Evolutionary conservation across 2,113 vertebrate genomes (phyloP).

Genomic region (Gymnorhina tibicen): DNA sequence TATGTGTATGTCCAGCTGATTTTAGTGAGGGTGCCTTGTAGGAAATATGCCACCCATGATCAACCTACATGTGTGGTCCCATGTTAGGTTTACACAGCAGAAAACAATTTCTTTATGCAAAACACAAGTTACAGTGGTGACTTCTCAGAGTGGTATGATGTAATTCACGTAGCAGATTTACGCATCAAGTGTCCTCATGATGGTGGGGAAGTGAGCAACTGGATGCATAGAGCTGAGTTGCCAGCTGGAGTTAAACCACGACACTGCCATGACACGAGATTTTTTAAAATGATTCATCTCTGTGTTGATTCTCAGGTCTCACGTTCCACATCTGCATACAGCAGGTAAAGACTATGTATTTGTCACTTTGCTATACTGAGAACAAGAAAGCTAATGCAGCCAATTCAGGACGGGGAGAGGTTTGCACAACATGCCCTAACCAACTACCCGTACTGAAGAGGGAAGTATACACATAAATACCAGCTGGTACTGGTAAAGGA

Average conservation of each 20-base stretch:
- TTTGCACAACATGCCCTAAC: conserved; percentile 7
- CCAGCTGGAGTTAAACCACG: not conserved
- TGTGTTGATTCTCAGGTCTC: not conserved
- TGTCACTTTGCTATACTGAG: not conserved
- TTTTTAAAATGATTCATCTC: not conserved
- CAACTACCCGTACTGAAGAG: not conserved
- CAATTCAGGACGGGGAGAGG: conserved; percentile 10
- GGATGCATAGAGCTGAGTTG: not conserved
- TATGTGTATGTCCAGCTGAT: not conserved
- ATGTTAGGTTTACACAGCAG: not conserved
- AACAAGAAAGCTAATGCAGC: conserved; percentile 3
- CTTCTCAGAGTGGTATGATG: not conserved
- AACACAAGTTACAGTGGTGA: not conserved
- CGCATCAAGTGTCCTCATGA: not conserved
- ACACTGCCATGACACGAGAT: not conserved
- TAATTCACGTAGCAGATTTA: not conserved
- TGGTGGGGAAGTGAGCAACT: not conserved
- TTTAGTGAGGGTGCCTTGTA: not conserved
- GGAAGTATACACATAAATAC: conserved; percentile 39
- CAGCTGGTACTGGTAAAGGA: conserved; percentile 30
- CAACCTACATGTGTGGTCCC: not conserved
- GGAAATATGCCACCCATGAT: not conserved
- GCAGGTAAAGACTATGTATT: not conserved
- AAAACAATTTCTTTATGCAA: not conserved
- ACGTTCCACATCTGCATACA: not conserved